A percentile compares a stretch with the other conserved stretches of the same genome.
phyloP scores from a whole-genome alignment of 2,113 vertebrate genomes.

The Tragelaphus strepsiceros region DNA sequence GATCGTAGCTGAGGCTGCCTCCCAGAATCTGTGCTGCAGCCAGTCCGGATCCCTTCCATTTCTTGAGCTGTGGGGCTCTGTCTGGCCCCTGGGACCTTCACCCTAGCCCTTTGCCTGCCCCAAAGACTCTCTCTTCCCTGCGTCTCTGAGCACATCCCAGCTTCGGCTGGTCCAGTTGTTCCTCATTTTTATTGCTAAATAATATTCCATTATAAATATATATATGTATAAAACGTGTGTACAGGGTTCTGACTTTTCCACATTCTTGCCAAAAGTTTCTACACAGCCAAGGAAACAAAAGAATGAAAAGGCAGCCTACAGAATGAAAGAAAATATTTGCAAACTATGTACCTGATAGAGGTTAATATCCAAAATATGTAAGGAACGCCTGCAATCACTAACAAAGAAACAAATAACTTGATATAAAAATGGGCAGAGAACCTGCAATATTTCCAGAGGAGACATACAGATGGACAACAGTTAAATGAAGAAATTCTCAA shows the following conservation, averaged over 20 bases:
- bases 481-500: no score
- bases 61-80: not conserved
- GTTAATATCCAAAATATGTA: not conserved
- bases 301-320: not conserved
- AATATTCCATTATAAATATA: not conserved
- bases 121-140: rapidly evolving
- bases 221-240: not conserved
- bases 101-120: not conserved
- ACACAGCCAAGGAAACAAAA: not conserved
- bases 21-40: not conserved
- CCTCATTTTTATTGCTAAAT: not conserved
- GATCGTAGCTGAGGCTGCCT: not conserved
- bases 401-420: not conserved
- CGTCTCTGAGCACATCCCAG: not conserved
- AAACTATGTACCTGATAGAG: not conserved
- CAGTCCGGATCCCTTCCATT: no score
- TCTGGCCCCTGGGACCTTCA: not conserved
- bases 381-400: not conserved
- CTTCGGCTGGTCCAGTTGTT: not conserved
- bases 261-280: not conserved
- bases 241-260: not conserved
- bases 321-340: not conserved
- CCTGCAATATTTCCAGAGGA: not conserved
- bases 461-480: not conserved
- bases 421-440: not conserved